Evolutionary conservation across 37 sponge, comb jelly and placozoan species (phyloP).

Genomic region (Halichondria panicea): DNA sequence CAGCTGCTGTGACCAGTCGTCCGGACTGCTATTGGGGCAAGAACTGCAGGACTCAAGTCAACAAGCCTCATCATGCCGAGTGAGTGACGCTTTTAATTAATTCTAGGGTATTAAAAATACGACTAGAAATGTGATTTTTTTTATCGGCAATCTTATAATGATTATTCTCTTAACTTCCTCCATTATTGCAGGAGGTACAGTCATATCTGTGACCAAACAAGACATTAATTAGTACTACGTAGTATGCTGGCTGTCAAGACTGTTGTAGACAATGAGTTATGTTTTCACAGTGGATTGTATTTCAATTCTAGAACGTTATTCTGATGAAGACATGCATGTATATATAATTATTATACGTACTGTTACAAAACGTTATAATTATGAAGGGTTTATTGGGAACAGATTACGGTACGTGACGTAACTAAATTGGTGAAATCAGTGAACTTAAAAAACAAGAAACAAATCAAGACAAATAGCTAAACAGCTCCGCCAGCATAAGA

Average conservation of each 20-base stretch:
- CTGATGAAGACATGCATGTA: too few species aligned
- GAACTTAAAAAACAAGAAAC: not conserved
- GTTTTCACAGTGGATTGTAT: too few species aligned
- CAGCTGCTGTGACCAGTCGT: constrained; percentile 66
- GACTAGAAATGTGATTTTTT: not conserved
- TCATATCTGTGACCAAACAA: constrained; percentile 81
- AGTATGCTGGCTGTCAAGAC: too few species aligned
- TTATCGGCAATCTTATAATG: not conserved
- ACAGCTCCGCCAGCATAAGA: not conserved
- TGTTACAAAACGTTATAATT: too few species aligned
- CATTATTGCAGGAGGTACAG: constrained; percentile 67
- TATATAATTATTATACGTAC: too few species aligned
- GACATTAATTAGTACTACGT: not conserved
- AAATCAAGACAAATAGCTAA: not conserved
- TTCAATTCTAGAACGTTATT: too few species aligned
- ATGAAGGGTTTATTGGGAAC: too few species aligned
- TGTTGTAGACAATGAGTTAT: too few species aligned
- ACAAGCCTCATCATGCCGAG: constrained; percentile 77
- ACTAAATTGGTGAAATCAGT: too few species aligned
- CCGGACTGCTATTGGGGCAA: constrained; percentile 84
- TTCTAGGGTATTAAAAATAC: not conserved
- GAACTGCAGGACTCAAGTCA: constrained; percentile 81
- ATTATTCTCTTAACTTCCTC: not conserved
- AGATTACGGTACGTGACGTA: too few species aligned
- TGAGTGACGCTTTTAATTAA: constrained; percentile 7